Base-by-base conservation (phyloP, 2,888 invertebrate genomes). In the Ophioninae sp. region DNA sequence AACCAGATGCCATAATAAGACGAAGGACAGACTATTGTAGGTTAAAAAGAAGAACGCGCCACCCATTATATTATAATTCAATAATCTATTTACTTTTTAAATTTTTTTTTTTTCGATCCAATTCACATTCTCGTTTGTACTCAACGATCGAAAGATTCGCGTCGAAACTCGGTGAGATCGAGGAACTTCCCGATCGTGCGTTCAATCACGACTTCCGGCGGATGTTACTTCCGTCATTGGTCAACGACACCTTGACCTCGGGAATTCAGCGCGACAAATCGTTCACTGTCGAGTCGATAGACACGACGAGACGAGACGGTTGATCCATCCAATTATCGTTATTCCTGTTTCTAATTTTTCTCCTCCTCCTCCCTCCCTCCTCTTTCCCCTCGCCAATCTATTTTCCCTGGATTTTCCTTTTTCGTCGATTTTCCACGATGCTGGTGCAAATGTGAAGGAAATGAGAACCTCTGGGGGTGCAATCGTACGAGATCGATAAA, bases 191-290 rank as follows among this genome's bases (percentile, higher is more conserved):
- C 41, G 10, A 59, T 20, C 59, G 23, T 59, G 63, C 68, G 73
- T 75, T 82, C 75, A 78, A 85, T 85, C 84, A 83, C 83, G 79
- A 84, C 75, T 86, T 86, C 86, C 86, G 87, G 85, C 86, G 87
- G 86, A 87, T 81, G 83, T 79, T 37, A 85, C 86, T 87, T 87
- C 87, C 87, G 85, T 79, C 79, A 85, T 80, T 85, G 85, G 85
- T 85, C 84, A 86, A 68, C 81, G 85, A 83, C 83, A 84, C 67
- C 82, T 85, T 82, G 83, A 85, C 85, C 83, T 86, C 82, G 82
- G 3, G 83, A 81, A 78, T 80, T 41, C 41, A 39, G 13, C 6
- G 20, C 56, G n/a, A 20, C 13, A 51, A 64, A 74, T 30, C 74
- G 44, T 64, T 64, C n/a, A 51, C 51, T 51, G n/a, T 51, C n/a